These are phyloP conservation scores for Argyra leucocephala DNA, from an alignment of 2,888 invertebrate species.

Conservation along the genomic window DNA sequence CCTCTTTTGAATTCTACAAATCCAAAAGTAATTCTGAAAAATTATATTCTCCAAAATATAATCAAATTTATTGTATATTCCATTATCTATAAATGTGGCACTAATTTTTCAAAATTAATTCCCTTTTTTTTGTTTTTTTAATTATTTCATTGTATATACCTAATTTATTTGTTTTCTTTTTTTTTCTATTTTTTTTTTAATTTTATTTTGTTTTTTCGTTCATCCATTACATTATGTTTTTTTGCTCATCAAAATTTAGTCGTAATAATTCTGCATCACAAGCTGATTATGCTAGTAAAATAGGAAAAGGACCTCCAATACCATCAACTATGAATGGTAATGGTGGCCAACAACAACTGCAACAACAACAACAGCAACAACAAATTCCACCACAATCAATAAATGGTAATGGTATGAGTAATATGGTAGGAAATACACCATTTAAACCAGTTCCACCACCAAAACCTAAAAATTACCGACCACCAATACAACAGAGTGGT, in stretches of 20 bases:
- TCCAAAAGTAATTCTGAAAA: not conserved
- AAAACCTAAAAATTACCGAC: conserved; percentile 84
- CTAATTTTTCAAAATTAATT: not conserved
- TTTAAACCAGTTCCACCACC: conserved; percentile 89
- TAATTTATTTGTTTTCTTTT: conserved; percentile 14
- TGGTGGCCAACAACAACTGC: conserved; percentile 23
- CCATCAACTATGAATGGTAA: conserved; percentile 33
- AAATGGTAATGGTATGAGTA: conserved; percentile 32
- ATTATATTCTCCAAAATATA: not conserved
- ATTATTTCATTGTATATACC: conserved; percentile 18
- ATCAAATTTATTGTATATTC: not conserved
- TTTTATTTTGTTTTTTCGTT: conserved; percentile 16
- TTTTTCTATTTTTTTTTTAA: conserved; percentile 6
- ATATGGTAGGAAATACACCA: conserved; percentile 40
- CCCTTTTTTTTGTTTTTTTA: conserved; percentile 9
- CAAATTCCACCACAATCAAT: conserved; percentile 33
- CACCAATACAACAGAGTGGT: conserved; percentile 49
- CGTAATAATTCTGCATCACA: conserved; percentile 54
- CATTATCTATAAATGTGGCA: not conserved
- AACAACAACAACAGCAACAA: conserved; percentile 36
- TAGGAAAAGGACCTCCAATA: conserved; percentile 41
- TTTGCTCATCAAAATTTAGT: conserved; percentile 32
- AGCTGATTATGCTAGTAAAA: conserved; percentile 48
- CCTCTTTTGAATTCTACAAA: not conserved
- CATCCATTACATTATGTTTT: conserved; percentile 18